Evolutionary conservation across 2,888 invertebrate genomes (phyloP).

Genomic region (Eupeodes luniger): DNA sequence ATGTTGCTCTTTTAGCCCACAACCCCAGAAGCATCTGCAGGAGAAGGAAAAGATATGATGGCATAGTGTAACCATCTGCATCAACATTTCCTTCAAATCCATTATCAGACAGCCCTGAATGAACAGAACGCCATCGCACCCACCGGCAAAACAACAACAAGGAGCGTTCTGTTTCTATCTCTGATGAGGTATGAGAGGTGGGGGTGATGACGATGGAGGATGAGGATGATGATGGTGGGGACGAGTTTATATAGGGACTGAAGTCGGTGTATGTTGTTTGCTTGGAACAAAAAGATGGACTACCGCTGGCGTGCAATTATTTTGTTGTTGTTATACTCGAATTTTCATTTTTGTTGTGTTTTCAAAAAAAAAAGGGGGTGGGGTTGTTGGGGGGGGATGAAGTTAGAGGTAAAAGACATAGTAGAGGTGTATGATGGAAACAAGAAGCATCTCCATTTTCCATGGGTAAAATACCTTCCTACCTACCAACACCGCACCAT

Average conservation of each 20-base stretch:
- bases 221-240: constrained; percentile 1
- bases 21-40: constrained; percentile 9
- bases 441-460: constrained; percentile 22
- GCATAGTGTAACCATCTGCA: constrained; percentile 69
- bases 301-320: constrained; percentile 74
- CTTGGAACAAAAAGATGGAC: constrained; percentile 54
- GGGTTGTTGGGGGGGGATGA: background rate
- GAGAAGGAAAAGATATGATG: constrained; percentile 42
- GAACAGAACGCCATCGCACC: constrained; percentile 46
- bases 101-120: constrained; percentile 62
- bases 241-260: background rate
- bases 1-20: constrained; percentile 56
- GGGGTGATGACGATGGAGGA: background rate
- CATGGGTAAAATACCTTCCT: constrained; percentile 17
- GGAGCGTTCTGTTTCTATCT: background rate
- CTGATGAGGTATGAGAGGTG: background rate
- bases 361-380: too few relatives aligned
- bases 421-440: constrained; percentile 11
- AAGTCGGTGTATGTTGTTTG: background rate
- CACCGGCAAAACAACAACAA: constrained; percentile 8
- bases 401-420: constrained; percentile 12
- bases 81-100: constrained; percentile 70
- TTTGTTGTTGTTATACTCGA: constrained; percentile 32
- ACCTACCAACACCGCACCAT: constrained; percentile 15
- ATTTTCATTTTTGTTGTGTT: constrained; percentile 16